A percentile compares a stretch with the other conserved stretches of the same genome.
Evolutionary conservation across 2,888 invertebrate species (phyloP).

Genomic region (Leptopilina syphax): DNA sequence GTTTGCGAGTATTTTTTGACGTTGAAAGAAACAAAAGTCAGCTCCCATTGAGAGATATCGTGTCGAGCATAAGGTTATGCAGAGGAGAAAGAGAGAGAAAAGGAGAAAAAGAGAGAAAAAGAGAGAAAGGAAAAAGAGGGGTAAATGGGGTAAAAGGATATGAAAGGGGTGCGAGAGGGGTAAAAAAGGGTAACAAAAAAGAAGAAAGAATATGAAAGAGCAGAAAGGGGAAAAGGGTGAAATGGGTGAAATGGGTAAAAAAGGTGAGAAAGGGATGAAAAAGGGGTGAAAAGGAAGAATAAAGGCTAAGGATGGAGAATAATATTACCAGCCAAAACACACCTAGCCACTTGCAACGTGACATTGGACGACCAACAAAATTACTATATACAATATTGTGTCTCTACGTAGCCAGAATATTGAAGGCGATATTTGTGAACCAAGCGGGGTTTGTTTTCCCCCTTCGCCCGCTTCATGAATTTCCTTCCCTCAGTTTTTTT

Average conservation of each 20-base stretch:
- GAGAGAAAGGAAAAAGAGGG: not conserved
- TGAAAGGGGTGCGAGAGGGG: too few species aligned
- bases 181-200: too few species aligned
- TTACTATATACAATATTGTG: conserved; percentile 53
- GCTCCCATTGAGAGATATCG: conserved; percentile 35
- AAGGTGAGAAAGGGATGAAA: not conserved
- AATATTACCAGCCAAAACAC: conserved; percentile 53
- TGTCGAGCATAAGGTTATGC: not conserved
- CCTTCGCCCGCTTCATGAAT: too few species aligned
- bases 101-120: not conserved
- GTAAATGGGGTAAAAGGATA: not conserved
- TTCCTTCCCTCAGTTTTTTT: too few species aligned
- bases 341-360: conserved; percentile 55
- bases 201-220: too few species aligned
- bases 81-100: not conserved
- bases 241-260: too few species aligned
- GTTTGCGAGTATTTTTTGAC: not conserved
- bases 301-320: conserved; percentile 5
- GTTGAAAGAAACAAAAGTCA: not conserved
- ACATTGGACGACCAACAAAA: conserved; percentile 53
- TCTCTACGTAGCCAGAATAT: conserved; percentile 48
- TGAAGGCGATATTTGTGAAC: conserved; percentile 55
- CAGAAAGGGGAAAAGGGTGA: too few species aligned
- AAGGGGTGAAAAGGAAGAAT: not conserved
- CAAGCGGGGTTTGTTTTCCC: conserved; percentile 17